A percentile compares a stretch with the other conserved stretches of the same genome.
Conservation (phyloP, 2,797 vertebrate genomes). For the Acanthurus tractus region DNA sequence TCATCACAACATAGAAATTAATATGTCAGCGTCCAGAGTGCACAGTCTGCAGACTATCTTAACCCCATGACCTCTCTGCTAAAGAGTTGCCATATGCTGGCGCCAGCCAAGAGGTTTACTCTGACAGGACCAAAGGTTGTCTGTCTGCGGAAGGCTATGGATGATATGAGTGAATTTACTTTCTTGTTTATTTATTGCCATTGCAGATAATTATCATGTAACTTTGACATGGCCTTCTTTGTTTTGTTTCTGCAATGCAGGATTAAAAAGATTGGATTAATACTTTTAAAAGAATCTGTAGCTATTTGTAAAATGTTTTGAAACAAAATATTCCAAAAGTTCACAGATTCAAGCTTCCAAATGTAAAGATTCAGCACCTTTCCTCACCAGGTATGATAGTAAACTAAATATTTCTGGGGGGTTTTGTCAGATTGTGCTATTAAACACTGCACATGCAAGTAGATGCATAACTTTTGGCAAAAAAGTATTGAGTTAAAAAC, state of each 20-base stretch:
- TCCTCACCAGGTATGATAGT: not conserved
- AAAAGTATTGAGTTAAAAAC: no score
- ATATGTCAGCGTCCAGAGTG: slow-evolving; percentile 34
- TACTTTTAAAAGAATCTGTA: not conserved
- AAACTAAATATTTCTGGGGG: not conserved
- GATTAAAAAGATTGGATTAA: not conserved
- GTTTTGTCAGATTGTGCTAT: no score
- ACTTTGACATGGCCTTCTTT: not conserved
- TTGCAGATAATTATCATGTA: slow-evolving; percentile 1
- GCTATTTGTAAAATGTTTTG: not conserved
- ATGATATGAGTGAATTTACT: not conserved
- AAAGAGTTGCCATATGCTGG: slow-evolving; percentile 13
- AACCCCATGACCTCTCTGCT: slow-evolving; percentile 32
- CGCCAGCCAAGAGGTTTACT: slow-evolving; percentile 19
- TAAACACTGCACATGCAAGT: no score
- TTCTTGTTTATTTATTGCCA: not conserved
- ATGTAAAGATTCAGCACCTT: not conserved
- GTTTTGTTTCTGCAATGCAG: not conserved
- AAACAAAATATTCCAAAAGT: not conserved
- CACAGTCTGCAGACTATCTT: slow-evolving; percentile 10
- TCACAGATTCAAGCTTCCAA: not conserved
- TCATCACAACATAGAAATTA: slow-evolving; percentile 58
- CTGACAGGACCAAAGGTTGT: slow-evolving; percentile 15
- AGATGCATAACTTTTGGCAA: no score
- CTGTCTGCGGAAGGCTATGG: not conserved